phyloP scores from a whole-genome alignment of 2,888 invertebrate genomes.

The Pantelozetes paolii region DNA sequence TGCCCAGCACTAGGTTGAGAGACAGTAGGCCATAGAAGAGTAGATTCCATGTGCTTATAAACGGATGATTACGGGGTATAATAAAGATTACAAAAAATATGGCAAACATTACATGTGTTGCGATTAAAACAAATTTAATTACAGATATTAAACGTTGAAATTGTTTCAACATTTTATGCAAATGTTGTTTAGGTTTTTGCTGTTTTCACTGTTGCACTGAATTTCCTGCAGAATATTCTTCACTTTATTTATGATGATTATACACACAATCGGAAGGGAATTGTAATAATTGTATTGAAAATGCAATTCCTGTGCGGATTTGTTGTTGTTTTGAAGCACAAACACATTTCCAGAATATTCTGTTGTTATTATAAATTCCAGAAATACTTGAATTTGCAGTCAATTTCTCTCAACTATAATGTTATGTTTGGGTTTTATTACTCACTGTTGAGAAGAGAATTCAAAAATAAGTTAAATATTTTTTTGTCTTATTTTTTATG shows the following conservation, averaged over 20 bases:
- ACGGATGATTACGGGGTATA: background rate
- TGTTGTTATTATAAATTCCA: background rate
- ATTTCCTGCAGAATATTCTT: background rate
- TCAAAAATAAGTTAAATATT: background rate
- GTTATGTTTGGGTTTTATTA: too few species aligned
- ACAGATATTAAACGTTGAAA: background rate
- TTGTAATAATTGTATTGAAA: too few species aligned
- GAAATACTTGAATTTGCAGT: background rate
- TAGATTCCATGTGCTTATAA: background rate
- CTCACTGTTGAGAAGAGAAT: background rate
- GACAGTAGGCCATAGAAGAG: slow-evolving; percentile 21
- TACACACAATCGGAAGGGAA: too few species aligned
- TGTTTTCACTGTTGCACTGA: too few species aligned
- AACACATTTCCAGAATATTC: background rate
- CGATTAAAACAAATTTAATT: slow-evolving; percentile 11
- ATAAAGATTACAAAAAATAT: slow-evolving; percentile 18
- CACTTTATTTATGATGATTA: too few species aligned
- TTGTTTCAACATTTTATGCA: slow-evolving; percentile 16
- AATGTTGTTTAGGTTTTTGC: background rate
- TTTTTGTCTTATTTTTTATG: background rate
- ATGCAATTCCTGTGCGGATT: too few species aligned
- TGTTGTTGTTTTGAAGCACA: background rate
- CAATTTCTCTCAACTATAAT: background rate
- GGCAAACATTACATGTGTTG: slow-evolving; percentile 13
- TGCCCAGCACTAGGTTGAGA: slow-evolving; percentile 14